These are phyloP conservation scores for Phrynosoma blainvillii DNA, from an alignment of 2,113 vertebrate genomes.

Conservation along the genomic window DNA sequence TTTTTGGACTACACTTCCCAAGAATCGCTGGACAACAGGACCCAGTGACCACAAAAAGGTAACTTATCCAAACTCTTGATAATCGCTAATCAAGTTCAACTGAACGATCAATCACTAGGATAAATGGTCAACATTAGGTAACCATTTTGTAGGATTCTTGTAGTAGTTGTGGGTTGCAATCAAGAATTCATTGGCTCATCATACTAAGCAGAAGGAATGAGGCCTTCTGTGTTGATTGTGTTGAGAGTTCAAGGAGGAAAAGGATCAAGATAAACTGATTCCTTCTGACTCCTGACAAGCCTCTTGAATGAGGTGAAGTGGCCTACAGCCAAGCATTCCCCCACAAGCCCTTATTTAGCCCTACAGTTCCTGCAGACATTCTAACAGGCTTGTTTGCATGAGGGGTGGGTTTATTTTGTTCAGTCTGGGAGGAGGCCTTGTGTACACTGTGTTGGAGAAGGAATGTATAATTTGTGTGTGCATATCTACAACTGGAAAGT, in stretches of 20 bases:
- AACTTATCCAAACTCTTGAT: too few relatives aligned
- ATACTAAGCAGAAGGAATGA: not conserved
- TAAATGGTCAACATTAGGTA: too few relatives aligned
- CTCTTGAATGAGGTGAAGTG: not conserved
- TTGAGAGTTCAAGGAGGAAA: not conserved
- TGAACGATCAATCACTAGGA: not conserved
- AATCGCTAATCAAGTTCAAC: not conserved
- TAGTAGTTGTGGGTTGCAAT: not conserved
- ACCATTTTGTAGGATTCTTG: not conserved
- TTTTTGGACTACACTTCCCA: too few relatives aligned
- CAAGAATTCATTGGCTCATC: not conserved
- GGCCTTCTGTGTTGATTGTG: not conserved
- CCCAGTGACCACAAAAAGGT: not conserved
- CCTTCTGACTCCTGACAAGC: not conserved
- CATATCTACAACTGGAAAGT: not conserved
- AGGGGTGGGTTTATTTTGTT: not conserved
- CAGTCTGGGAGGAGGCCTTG: not conserved
- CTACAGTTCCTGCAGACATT: not conserved
- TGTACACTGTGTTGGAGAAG: not conserved
- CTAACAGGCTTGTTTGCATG: not conserved
- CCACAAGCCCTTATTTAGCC: not conserved
- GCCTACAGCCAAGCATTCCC: not conserved
- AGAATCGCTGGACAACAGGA: too few relatives aligned
- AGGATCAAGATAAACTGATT: not conserved
- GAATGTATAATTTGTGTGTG: constrained; percentile 5